Base-by-base conservation (phyloP, 92 coral and sea anemone genomes). In the Palythoa heliodiscus region DNA sequence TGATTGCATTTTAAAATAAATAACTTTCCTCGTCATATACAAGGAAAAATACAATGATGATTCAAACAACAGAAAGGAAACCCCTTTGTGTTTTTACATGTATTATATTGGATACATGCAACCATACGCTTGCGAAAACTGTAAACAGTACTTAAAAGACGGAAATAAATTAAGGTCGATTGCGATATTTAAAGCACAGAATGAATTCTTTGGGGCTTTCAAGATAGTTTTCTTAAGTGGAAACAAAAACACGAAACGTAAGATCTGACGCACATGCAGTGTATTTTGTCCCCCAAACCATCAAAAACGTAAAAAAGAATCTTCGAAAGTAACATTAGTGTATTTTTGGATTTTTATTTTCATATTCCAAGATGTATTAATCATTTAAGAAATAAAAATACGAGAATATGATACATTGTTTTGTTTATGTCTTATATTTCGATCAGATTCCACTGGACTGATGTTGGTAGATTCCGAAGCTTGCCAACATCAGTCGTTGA, bases 231-330 rank as follows among this genome's bases (percentile, higher is more conserved):
- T 38, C 22, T 78, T 13, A 20, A 20, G 55, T 63, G 23, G 2
- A 10, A 52, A 79, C 12, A 38, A 78, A 5, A 38, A 35, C 17
- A 19, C 20, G 25, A 55, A 63, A 16, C 64, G 84, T 80, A 47
- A 16, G 25, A 20, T 64, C 22, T 80, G 73, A 80, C 84, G 74
- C 84, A 80, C 53, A 39, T 37, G 16, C 66, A 5, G 20, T 54
- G 60, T 8, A 29, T 29, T 29, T 43, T 43, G 50, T 43, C 9
- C 50, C 50, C 4, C 50, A 43, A 43, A 43, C 9, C 9, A 43
- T 43, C 50, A 43, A 43, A 43, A 43, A 43, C 50, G 9, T 43
- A 0, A 43, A 43, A 43, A 1, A 43, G n/a, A 43, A 3, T 5
- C 4, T 3, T 43, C 50, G 50, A 43, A 43, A 43, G 7, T 43